Base-by-base conservation (phyloP, 2,888 invertebrate species). In the Brenthis hecate region DNA sequence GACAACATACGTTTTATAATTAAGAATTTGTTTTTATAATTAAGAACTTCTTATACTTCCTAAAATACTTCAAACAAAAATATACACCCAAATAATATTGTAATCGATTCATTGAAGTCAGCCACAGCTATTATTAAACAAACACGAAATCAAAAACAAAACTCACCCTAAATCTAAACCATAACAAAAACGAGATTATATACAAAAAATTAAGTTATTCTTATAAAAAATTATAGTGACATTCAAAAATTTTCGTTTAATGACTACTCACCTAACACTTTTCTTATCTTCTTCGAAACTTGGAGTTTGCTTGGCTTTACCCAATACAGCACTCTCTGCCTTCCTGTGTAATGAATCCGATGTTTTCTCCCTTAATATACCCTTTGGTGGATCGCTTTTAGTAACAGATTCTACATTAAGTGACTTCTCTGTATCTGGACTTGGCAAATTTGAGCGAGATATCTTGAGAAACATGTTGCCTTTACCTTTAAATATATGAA, bases 201-300 rank as follows among this genome's bases (percentile, higher is more conserved):
- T 4, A 51, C 51, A 51, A 16, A n/a, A 4, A 6, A 16, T n/a
- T n/a, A 50, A 13, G 13, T 13, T 4, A 50, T 23, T 23, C 23
- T 23, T 23, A 23, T 23, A 3, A 23, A 23, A 23, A 23, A 23
- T n/a, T n/a, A n/a, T 23, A 23, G 0, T 2, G 23, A 3, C 3
- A 23, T 23, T 23, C 23, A 23, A 23, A 23, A 3, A 3, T 23
- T 23, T 23, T 13, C n/a, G n/a, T 13, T 19, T 2, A 57, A 14
- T 19, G 1, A 47, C 19, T 13, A 51, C 73, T 72, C 73, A 92
- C 93, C 93, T 85, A 0, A 97, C 96, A 81, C 96, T 96, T 81
- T 97, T 97, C 70, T 95, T 95, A 69, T 96, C 95, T 50, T 96
- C 96, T 71, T 97, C 97, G 70, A 94, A 93, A 75, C 93, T 88